Conservation (phyloP, 2,888 invertebrate genomes). For the Calameuta pallipes region DNA sequence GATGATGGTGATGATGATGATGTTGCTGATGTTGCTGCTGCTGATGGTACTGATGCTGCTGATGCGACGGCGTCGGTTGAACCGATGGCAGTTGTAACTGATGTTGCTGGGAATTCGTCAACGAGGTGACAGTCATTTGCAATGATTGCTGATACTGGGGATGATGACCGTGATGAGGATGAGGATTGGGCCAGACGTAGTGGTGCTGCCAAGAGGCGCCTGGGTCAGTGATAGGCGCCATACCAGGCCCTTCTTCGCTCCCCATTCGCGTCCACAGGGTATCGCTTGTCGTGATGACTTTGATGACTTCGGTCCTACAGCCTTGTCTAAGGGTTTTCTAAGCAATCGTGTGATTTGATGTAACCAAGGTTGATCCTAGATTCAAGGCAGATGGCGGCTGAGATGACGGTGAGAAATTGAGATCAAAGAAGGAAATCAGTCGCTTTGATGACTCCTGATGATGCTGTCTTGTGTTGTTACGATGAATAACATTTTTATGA, state of each 20-base stretch:
- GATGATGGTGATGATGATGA: slow-evolving; percentile 34
- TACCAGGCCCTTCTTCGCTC: slow-evolving; percentile 46
- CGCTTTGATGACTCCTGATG: no score
- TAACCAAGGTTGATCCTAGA: no score
- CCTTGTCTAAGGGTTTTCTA: no score
- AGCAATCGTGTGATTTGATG: no score
- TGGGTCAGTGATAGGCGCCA: slow-evolving; percentile 46
- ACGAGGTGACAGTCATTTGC: slow-evolving; percentile 1
- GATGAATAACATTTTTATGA: no score
- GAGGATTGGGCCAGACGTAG: slow-evolving; percentile 50
- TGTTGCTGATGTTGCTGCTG: slow-evolving; percentile 35
- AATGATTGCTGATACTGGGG: slow-evolving; percentile 25
- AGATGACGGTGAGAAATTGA: no score
- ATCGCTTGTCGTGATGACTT: no score
- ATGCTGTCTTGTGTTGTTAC: no score
- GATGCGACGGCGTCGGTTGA: slow-evolving; percentile 23
- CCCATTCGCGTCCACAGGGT: slow-evolving; percentile 40
- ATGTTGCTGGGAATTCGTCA: slow-evolving; percentile 16
- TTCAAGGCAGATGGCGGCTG: no score
- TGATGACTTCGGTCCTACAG: no score
- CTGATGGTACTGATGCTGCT: slow-evolving; percentile 37
- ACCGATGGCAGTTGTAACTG: slow-evolving; percentile 18
- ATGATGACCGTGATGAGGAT: slow-evolving; percentile 41
- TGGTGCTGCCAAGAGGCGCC: slow-evolving; percentile 59
- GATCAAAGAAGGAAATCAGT: no score